Percentiles rank a stretch among this genome's conserved stretches.
Conservation (phyloP, 2,797 vertebrate species). For the Poeciliopsis presidionis region DNA sequence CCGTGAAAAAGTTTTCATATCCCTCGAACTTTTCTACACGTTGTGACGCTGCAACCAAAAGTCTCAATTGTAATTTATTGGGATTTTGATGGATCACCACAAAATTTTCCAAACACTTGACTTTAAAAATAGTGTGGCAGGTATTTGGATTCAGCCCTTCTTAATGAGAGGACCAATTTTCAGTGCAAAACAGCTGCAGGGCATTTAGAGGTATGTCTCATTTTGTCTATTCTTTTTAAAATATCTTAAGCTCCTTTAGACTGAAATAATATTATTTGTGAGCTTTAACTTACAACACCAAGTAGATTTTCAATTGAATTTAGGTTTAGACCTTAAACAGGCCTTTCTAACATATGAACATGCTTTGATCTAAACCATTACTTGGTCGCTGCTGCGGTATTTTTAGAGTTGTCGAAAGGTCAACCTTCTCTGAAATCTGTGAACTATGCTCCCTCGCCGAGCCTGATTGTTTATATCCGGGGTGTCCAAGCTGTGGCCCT, state of each 20-base stretch:
- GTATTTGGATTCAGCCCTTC: not conserved
- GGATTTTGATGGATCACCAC: not conserved
- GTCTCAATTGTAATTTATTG: not conserved
- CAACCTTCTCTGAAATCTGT: not conserved
- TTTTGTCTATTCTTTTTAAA: not conserved
- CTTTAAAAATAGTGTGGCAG: not conserved
- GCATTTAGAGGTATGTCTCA: not conserved
- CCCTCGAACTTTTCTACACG: not conserved
- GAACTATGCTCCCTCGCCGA: no score
- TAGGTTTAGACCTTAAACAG: not conserved
- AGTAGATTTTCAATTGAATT: not conserved
- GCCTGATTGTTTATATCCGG: no score
- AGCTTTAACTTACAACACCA: not conserved
- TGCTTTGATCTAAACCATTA: not conserved
- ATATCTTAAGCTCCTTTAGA: not conserved
- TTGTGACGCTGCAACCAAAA: not conserved
- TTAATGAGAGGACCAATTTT: not conserved
- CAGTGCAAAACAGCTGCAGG: not conserved
- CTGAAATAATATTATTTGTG: not conserved
- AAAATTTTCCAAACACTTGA: conserved; percentile 1
- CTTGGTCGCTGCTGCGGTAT: not conserved
- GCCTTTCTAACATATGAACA: not conserved
- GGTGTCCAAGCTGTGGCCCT: no score
- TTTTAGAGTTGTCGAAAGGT: not conserved
- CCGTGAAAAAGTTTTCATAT: not conserved